phyloP scores from a whole-genome alignment of 2,113 vertebrate genomes.

The Galeopterus variegatus region DNA sequence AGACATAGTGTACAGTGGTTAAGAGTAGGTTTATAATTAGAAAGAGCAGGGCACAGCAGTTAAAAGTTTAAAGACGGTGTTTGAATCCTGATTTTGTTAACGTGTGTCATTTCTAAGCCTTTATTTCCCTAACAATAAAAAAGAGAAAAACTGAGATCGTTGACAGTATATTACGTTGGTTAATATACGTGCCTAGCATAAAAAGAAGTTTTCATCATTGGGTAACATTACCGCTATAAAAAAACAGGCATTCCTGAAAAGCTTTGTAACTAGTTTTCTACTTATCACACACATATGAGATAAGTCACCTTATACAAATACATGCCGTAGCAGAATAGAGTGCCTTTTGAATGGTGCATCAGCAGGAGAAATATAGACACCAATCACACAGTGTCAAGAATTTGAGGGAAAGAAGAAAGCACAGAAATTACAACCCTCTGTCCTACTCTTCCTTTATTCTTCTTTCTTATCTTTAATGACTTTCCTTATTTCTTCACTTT shows the following conservation, averaged over 20 bases:
- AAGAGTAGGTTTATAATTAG: background rate
- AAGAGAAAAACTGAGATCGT: background rate
- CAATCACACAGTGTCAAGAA: background rate
- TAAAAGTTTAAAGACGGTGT: background rate
- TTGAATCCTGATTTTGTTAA: background rate
- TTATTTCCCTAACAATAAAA: constrained; percentile 24
- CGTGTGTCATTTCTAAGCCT: background rate
- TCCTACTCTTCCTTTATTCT: background rate
- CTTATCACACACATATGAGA: background rate
- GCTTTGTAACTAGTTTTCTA: background rate
- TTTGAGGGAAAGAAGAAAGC: background rate
- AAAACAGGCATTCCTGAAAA: background rate
- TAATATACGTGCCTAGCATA: background rate
- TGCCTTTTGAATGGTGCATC: background rate
- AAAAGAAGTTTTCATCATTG: background rate
- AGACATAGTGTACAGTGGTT: background rate
- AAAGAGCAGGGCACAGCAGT: background rate
- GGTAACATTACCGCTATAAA: background rate
- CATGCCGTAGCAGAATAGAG: background rate
- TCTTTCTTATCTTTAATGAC: background rate
- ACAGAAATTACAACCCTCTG: background rate
- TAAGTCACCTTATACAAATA: background rate
- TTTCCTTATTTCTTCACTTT: background rate
- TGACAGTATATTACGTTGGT: background rate
- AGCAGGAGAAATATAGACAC: background rate